A percentile compares a stretch with the other conserved stretches of the same genome.
Evolutionary conservation across 2,113 vertebrate genomes (phyloP).

Genomic region (Pimephales promelas): DNA sequence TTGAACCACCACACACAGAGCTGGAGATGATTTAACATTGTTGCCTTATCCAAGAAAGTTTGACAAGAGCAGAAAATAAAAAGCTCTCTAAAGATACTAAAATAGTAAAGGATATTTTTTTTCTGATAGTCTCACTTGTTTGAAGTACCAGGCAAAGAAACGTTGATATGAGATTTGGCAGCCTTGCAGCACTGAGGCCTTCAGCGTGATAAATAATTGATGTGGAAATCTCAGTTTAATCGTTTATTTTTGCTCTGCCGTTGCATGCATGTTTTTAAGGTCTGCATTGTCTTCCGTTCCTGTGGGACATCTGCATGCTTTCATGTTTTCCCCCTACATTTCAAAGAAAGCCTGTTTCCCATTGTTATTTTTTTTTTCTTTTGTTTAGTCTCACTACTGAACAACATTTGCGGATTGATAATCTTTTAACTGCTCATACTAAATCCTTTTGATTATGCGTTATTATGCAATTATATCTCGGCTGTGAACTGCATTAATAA

Average conservation of each 20-base stretch:
- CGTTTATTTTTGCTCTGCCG: constrained; percentile 30
- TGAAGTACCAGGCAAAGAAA: constrained; percentile 47
- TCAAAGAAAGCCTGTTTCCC: constrained; percentile 37
- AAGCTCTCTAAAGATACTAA: neutral
- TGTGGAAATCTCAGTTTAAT: constrained; percentile 59
- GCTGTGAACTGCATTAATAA: neutral
- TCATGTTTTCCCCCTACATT: constrained; percentile 40
- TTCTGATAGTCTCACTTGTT: constrained; percentile 36
- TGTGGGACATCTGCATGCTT: constrained; percentile 56
- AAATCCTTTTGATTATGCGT: neutral
- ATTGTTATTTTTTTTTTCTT: constrained; percentile 15
- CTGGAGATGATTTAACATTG: neutral
- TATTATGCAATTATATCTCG: neutral
- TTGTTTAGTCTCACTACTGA: neutral
- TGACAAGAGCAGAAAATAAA: constrained; percentile 14
- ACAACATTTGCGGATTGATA: neutral
- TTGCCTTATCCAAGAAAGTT: constrained; percentile 2
- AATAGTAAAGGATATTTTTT: neutral
- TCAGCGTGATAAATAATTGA: constrained; percentile 59
- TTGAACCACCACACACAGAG: neutral
- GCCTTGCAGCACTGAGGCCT: constrained; percentile 49
- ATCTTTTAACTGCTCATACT: neutral
- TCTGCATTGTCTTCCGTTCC: constrained; percentile 59
- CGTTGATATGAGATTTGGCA: constrained; percentile 63
- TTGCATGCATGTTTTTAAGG: constrained; percentile 40